Evolutionary conservation across 2,113 vertebrate species (phyloP).

Genomic region (Cyphomyrus plagiostoma): DNA sequence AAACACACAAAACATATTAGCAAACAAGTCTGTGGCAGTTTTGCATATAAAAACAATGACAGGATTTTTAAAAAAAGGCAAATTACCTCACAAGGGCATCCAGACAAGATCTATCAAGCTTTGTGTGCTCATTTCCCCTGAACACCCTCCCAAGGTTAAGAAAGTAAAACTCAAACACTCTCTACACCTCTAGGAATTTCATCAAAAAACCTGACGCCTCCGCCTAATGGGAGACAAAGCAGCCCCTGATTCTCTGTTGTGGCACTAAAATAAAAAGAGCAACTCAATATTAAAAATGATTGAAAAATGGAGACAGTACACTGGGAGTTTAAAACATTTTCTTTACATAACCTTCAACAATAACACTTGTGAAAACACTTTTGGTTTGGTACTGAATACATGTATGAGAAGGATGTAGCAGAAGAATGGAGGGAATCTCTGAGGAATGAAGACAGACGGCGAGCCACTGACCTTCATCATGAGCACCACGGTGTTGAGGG

Average conservation of each 20-base stretch:
- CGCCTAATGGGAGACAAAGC: not conserved
- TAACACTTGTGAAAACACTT: not conserved
- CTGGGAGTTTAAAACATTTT: not conserved
- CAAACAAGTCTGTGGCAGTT: not conserved
- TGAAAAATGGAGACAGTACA: not conserved
- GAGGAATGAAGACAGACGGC: not conserved
- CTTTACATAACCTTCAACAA: not conserved
- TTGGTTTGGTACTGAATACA: not conserved
- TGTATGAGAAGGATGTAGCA: not conserved
- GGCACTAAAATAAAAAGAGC: not conserved
- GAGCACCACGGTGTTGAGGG: constrained; percentile 91
- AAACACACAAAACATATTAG: not conserved
- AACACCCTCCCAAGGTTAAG: not conserved
- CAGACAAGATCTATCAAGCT: not conserved
- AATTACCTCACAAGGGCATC: not conserved
- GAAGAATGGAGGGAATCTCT: not conserved
- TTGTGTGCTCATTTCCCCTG: not conserved
- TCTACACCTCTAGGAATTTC: not conserved
- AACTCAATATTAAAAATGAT: not conserved
- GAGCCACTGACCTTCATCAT: constrained; percentile 88
- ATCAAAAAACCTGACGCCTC: not conserved
- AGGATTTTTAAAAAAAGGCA: not conserved
- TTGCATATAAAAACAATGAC: not conserved
- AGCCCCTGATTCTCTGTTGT: not conserved
- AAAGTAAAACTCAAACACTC: not conserved